These are phyloP conservation scores for Lerema accius DNA, from an alignment of 1,140 invertebrate species.

Conservation along the genomic window DNA sequence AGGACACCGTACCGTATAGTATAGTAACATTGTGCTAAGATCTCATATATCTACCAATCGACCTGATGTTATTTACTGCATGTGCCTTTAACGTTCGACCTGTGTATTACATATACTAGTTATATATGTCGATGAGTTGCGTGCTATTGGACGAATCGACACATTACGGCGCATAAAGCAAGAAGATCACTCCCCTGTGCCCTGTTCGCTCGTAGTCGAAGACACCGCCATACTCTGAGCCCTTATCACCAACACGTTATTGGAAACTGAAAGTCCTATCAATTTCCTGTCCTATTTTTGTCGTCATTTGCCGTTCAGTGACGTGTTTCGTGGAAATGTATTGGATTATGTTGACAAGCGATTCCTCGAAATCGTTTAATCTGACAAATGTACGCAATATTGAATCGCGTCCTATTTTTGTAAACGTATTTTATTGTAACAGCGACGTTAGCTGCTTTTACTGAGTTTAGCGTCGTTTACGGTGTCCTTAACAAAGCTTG, in stretches of 20 bases:
- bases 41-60: background rate
- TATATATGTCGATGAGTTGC: slow-evolving; percentile 3
- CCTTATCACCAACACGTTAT: slow-evolving; percentile 59
- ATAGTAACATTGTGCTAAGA: no score
- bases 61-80: background rate
- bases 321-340: slow-evolving; percentile 27
- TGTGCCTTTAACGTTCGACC: background rate
- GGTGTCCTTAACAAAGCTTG: slow-evolving; percentile 24
- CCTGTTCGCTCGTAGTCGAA: slow-evolving; percentile 38
- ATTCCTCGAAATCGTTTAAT: slow-evolving; percentile 28
- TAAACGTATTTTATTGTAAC: slow-evolving; percentile 29
- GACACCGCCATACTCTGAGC: slow-evolving; percentile 45
- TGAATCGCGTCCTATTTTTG: slow-evolving; percentile 31
- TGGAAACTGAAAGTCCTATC: slow-evolving; percentile 61
- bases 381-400: slow-evolving; percentile 31
- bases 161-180: slow-evolving; percentile 54
- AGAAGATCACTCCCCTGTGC: slow-evolving; percentile 49
- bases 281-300: slow-evolving; percentile 60
- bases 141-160: slow-evolving; percentile 29
- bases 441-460: slow-evolving; percentile 18
- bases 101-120: background rate
- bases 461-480: slow-evolving; percentile 23
- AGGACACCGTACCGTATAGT: no score
- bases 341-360: slow-evolving; percentile 29
- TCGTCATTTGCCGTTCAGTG: slow-evolving; percentile 34